Percentiles rank a stretch among this genome's conserved stretches.
Evolutionary conservation across 2,113 vertebrate species (phyloP).

Genomic region (Archilochus colubris): DNA sequence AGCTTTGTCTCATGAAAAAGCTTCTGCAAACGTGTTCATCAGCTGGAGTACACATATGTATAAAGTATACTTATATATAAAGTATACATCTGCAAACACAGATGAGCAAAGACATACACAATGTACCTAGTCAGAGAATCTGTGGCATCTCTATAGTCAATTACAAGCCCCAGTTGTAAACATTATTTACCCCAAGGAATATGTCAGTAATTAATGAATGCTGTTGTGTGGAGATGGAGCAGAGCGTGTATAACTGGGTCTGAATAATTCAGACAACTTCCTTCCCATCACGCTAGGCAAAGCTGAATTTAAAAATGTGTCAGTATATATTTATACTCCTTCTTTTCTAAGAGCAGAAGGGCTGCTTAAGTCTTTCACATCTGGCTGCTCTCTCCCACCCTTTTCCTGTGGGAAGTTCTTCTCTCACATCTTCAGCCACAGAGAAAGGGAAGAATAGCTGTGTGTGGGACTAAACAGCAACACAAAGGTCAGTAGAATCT

Average conservation of each 20-base stretch:
- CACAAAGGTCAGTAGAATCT: slow-evolving; percentile 53
- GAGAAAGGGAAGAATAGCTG: slow-evolving; percentile 53
- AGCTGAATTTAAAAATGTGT: slow-evolving; percentile 47
- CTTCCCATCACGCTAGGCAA: neutral
- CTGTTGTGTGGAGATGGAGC: neutral
- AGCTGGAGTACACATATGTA: neutral
- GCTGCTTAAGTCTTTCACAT: slow-evolving; percentile 60
- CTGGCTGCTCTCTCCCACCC: slow-evolving; percentile 61
- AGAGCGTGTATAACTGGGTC: neutral
- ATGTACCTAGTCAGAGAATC: neutral
- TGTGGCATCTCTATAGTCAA: neutral
- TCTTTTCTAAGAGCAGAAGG: slow-evolving; percentile 49
- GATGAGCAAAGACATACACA: neutral
- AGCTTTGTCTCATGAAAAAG: neutral
- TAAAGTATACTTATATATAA: neutral
- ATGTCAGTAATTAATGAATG: slow-evolving; percentile 18
- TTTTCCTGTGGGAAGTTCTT: slow-evolving; percentile 70
- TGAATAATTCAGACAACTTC: slow-evolving; percentile 25
- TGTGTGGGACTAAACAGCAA: slow-evolving; percentile 18
- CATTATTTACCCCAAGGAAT: neutral
- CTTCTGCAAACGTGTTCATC: neutral
- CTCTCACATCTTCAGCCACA: neutral
- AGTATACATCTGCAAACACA: neutral
- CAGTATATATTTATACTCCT: slow-evolving; percentile 58
- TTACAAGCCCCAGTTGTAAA: neutral